phyloP scores from a whole-genome alignment of 2,113 vertebrate genomes.

The Rafetus swinhoei region DNA sequence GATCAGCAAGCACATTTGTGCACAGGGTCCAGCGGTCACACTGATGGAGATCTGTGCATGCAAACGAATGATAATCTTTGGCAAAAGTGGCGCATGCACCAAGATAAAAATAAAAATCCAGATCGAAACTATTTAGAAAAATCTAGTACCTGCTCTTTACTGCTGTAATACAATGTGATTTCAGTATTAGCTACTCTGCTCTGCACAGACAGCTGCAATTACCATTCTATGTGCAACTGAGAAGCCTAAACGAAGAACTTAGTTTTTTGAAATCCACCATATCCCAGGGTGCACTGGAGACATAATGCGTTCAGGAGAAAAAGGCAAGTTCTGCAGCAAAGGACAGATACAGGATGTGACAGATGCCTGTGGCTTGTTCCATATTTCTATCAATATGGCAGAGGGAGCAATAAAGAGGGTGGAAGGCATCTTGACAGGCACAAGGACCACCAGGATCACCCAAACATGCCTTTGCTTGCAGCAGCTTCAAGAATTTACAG shows the following conservation, averaged over 20 bases:
- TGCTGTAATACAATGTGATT: neutral
- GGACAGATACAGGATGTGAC: neutral
- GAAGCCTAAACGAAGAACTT: neutral
- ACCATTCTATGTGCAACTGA: neutral
- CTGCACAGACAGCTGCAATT: neutral
- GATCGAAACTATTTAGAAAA: neutral
- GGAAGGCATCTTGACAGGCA: neutral
- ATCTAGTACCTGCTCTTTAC: fast-evolving
- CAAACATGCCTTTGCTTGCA: neutral
- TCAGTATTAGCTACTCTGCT: no score
- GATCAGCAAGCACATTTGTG: neutral
- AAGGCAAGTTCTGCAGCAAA: neutral
- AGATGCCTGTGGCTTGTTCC: neutral
- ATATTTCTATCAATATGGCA: neutral
- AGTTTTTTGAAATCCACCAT: neutral
- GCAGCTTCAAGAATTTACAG: neutral
- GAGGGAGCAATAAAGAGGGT: neutral
- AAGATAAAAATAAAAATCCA: neutral
- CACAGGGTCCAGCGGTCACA: neutral
- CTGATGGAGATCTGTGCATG: neutral
- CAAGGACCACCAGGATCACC: neutral
- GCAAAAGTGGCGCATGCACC: fast-evolving
- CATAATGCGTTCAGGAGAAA: neutral
- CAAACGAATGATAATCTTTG: neutral
- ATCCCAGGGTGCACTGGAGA: neutral